Base-by-base conservation (phyloP, 2,888 invertebrate genomes). In the Muschampia plurimacula region DNA sequence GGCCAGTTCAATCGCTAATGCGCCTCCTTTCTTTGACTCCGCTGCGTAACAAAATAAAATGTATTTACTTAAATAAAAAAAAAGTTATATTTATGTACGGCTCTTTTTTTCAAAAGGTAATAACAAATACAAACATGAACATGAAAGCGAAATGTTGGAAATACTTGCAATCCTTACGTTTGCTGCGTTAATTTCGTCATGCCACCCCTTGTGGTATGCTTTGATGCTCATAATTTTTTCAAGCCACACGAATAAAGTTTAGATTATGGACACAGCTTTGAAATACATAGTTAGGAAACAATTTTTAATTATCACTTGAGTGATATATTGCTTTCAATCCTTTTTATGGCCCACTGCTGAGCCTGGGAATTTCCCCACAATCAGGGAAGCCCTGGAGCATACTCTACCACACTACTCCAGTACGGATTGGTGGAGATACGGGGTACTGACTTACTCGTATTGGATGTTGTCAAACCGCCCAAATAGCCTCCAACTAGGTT, bases 151-250 rank as follows among this genome's bases (percentile, higher is more conserved):
- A 87, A 88, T 87, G 84, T 80, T 79, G 71, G 73, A 78, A 84
- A 86, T 88, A 82, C 82, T 86, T 63, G 83, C 77, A 82, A 83
- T 84, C 82, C 83, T 84, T 84, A 81, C 85, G 87, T 60, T 13
- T 4, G 84, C 84, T 84, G 82, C 83, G 82, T 81, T 85, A 85
- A 88, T 87, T 87, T 85, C 76, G 75, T 79, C 84, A 84, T 77
- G 80, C 83, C 78, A 82, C 79, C 74, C 79, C 74, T 80, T 77
- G 66, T 74, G 89, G 89, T 85, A 90, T 89, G 90, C 89, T 89
- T 90, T 90, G 88, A 86, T 78, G 77, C 69, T 57, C 49, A 44
- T 44, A 22, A 13, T 39, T 52, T 66, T 66, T 71, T 57, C 15
- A 70, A 64, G 57, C 57, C 64, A 13, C 13, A n/a, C 67, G 8